Percentiles rank a stretch among this genome's conserved stretches.
These are phyloP conservation scores for Xestobium rufovillosum DNA, from an alignment of 2,888 invertebrate species.

Conservation along the genomic window DNA sequence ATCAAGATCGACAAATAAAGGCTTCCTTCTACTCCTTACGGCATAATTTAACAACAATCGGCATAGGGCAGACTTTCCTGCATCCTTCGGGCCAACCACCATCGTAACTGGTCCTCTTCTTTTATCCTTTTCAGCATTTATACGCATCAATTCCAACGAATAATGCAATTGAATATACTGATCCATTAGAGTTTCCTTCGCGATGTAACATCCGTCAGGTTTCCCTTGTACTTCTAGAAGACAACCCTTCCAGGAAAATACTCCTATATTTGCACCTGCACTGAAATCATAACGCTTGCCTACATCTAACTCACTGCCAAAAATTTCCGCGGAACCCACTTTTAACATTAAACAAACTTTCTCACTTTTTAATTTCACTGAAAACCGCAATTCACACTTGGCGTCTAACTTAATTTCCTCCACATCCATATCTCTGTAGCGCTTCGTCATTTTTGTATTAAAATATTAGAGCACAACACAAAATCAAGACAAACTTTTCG, in stretches of 20 bases:
- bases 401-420: slow-evolving; percentile 78
- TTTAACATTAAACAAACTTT: slow-evolving; percentile 78
- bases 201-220: slow-evolving; percentile 89
- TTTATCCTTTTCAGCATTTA: slow-evolving; percentile 67
- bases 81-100: slow-evolving; percentile 91
- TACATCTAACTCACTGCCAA: slow-evolving; percentile 92
- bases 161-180: slow-evolving; percentile 94
- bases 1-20: slow-evolving; percentile 91
- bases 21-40: slow-evolving; percentile 78
- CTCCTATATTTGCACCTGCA: slow-evolving; percentile 87
- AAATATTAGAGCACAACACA: neutral
- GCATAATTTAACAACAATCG: slow-evolving; percentile 90
- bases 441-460: slow-evolving; percentile 8
- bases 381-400: slow-evolving; percentile 88
- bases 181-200: slow-evolving; percentile 95
- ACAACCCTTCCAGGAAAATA: slow-evolving; percentile 96
- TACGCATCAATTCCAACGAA: slow-evolving; percentile 83
- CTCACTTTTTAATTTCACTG: slow-evolving; percentile 81
- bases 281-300: slow-evolving; percentile 86
- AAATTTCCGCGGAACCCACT: slow-evolving; percentile 88
- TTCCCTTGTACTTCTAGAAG: slow-evolving; percentile 76
- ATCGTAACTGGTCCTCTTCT: slow-evolving; percentile 77
- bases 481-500: too few species aligned
- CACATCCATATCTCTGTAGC: slow-evolving; percentile 30
- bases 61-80: slow-evolving; percentile 86